Evolutionary conservation across 2,797 vertebrate species (phyloP), one percentile per base, ranked within the genome.

Genomic region (Pelodytes ibericus): DNA sequence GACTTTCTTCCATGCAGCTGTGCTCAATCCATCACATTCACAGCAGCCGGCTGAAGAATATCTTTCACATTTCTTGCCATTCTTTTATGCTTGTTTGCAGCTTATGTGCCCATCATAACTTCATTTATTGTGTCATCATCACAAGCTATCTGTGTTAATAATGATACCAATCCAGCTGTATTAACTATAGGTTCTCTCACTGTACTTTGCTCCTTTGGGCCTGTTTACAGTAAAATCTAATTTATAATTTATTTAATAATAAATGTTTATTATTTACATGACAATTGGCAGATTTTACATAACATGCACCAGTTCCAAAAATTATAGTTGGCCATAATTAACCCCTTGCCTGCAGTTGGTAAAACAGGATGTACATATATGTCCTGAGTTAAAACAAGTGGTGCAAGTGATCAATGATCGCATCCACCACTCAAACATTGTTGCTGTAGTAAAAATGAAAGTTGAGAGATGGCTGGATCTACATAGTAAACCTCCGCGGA

Each of bases 51-150:
- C 10, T 70, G 44, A 76, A 70, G 58, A 57, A 70, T 63, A 49
- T 11, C 24, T 68, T 68, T 29, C 33, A 24, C 60, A 33, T 68
- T 49, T 49, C 39, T 22, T 39, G 10, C 47, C 61, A 73, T 73
- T 66, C 39, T 65, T 74, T 66, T 41, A 15, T 25, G 41, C 53
- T 27, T 67, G 63, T 75, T 67, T 75, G 72, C 29, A 67, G 51
- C 62, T 65, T 74, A 58, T 59, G 62, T 74, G 62, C 62, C 72
- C n/a, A 15, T 74, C 72, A 74, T 66, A 47, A 57, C 51, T 74
- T 74, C 65, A 74, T 74, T 51, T 66, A 58, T 65, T 33, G 20
- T 74, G 72, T 74, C 62, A 74, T 74, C 72, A n/a, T n/a, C n/a
- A 74, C 72, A 13, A 74, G 39, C 36, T 53, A 74, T 74, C 66